These are phyloP conservation scores for Thera obeliscata DNA, from an alignment of 2,888 invertebrate species.

Conservation along the genomic window DNA sequence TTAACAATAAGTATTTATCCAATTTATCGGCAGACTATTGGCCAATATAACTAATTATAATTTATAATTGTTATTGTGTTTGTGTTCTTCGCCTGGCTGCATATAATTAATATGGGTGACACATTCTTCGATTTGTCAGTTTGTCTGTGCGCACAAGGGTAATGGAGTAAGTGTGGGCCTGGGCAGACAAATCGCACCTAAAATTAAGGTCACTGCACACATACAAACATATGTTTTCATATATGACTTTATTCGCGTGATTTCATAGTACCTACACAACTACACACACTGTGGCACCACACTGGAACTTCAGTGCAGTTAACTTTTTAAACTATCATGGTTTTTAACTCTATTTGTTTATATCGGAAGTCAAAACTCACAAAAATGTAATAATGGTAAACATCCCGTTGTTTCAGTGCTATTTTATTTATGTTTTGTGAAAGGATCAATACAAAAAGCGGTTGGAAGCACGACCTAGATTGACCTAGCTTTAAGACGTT, in stretches of 20 bases:
- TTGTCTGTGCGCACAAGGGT: slow-evolving; percentile 12
- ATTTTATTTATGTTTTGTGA: too few relatives aligned
- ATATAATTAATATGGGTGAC: slow-evolving; percentile 26
- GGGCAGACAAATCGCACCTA: not conserved
- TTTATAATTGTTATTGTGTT: slow-evolving; percentile 14
- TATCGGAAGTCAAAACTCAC: too few relatives aligned
- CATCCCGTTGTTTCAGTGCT: too few relatives aligned
- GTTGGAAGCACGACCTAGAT: too few relatives aligned
- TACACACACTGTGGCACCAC: too few relatives aligned
- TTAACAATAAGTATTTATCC: not conserved
- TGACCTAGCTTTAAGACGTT: too few relatives aligned
- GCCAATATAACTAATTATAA: slow-evolving; percentile 23
- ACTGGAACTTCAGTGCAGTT: too few relatives aligned
- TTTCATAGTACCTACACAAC: not conserved
- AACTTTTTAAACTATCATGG: too few relatives aligned
- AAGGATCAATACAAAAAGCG: too few relatives aligned
- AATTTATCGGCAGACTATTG: slow-evolving; percentile 1
- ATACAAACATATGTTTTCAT: not conserved
- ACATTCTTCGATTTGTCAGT: slow-evolving; percentile 25
- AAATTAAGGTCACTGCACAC: slow-evolving; percentile 7
- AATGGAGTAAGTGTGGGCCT: not conserved
- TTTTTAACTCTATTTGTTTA: too few relatives aligned
- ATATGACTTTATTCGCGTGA: not conserved
- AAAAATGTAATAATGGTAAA: too few relatives aligned
- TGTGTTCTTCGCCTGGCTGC: slow-evolving; percentile 14